A percentile compares a stretch with the other conserved stretches of the same genome.
phyloP scores from a whole-genome alignment of 2,113 vertebrate species.

The Turnix velox region DNA sequence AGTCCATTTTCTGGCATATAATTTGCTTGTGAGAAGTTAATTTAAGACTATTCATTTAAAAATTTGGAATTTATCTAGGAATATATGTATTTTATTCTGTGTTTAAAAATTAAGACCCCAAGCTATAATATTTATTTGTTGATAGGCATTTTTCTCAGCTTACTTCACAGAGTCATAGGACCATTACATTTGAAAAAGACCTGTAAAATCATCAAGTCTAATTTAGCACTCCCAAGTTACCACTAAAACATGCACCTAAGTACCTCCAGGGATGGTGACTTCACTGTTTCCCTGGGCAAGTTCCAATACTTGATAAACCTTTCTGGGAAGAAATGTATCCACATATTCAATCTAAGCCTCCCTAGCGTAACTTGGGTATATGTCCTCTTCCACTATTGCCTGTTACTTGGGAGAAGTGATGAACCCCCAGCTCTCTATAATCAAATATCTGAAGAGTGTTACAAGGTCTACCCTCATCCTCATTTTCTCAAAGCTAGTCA shows the following conservation, averaged over 20 bases:
- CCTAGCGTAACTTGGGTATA: background rate
- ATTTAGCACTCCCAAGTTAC: background rate
- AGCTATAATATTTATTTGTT: too few species aligned
- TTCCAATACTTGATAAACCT: background rate
- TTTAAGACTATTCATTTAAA: background rate
- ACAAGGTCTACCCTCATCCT: background rate
- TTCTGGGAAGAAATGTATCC: background rate
- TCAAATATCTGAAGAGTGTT: background rate
- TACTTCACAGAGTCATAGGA: background rate
- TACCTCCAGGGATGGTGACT: background rate
- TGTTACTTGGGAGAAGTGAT: background rate
- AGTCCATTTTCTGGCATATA: background rate
- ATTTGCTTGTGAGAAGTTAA: background rate
- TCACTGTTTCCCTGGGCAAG: background rate
- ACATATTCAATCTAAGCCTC: background rate
- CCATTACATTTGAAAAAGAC: background rate
- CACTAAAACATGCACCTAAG: background rate
- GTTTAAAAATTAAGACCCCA: background rate
- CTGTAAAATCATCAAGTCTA: background rate
- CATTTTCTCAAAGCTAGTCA: background rate
- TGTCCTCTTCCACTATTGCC: background rate
- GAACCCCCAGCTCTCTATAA: background rate
- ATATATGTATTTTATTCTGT: background rate
- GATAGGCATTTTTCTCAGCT: background rate
- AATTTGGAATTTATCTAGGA: fast-evolving